phyloP scores from a whole-genome alignment of 1,140 invertebrate genomes.

The Cataglyphis hispanica region DNA sequence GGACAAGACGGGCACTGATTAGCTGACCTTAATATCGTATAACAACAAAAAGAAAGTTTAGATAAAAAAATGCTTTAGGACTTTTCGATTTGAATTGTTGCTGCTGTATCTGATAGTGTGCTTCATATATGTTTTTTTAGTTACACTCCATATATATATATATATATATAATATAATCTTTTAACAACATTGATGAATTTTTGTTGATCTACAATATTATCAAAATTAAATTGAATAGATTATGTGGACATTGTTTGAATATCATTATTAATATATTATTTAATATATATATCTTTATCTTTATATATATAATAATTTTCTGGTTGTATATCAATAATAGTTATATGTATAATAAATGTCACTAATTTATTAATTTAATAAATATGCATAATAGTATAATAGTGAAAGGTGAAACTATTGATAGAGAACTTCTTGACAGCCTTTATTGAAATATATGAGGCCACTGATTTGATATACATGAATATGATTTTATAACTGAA shows the following conservation, averaged over 20 bases:
- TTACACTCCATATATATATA: too few species aligned
- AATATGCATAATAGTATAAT: not conserved
- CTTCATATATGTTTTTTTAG: too few species aligned
- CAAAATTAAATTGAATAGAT: too few species aligned
- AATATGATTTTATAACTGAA: not conserved
- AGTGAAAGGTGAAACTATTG: not conserved
- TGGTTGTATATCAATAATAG: not conserved
- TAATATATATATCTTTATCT: not conserved
- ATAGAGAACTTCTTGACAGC: not conserved
- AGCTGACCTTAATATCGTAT: too few species aligned
- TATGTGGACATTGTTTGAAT: too few species aligned
- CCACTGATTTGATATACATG: not conserved
- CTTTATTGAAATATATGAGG: constrained; percentile 53
- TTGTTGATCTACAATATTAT: not conserved
- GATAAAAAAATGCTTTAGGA: too few species aligned
- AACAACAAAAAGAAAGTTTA: too few species aligned
- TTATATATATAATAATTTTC: not conserved
- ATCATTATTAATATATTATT: not conserved
- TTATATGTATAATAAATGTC: constrained; percentile 10
- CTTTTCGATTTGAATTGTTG: too few species aligned
- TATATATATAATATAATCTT: not conserved
- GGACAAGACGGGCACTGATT: too few species aligned
- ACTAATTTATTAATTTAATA: constrained; percentile 44
- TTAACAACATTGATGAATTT: not conserved
- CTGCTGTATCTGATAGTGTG: too few species aligned